Evolutionary conservation across 2,113 vertebrate genomes (phyloP).

Genomic region (Seriola dumerili): DNA sequence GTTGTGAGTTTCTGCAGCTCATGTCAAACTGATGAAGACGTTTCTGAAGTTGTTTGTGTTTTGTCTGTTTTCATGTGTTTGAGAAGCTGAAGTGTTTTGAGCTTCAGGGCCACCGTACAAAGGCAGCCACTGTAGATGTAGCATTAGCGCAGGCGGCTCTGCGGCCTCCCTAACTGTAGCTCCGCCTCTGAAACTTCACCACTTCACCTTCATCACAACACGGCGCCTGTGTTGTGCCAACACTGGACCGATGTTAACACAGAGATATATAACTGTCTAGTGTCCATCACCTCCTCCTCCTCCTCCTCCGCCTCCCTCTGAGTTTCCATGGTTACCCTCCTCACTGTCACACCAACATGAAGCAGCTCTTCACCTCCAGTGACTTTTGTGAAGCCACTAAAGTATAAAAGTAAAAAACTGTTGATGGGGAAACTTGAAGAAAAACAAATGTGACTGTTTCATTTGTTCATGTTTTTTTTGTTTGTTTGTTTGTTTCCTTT

Average conservation of each 20-base stretch:
- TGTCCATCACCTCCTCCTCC: background rate
- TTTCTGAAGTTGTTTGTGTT: too few relatives aligned
- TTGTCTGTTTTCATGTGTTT: too few relatives aligned
- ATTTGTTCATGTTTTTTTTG: slow-evolving; percentile 47
- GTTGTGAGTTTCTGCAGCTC: too few relatives aligned
- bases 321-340: slow-evolving; percentile 53
- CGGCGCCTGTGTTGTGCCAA: background rate
- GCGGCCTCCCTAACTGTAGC: slow-evolving; percentile 13
- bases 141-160: slow-evolving; percentile 50
- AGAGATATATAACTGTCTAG: slow-evolving; percentile 14
- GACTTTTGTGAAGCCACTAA: slow-evolving; percentile 69
- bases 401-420: slow-evolving; percentile 37
- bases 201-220: background rate
- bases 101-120: slow-evolving; percentile 32
- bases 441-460: slow-evolving; percentile 72
- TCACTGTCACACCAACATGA: slow-evolving; percentile 37
- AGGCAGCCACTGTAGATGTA: slow-evolving; percentile 40
- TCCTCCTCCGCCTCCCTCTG: background rate
- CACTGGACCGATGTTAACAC: slow-evolving; percentile 20
- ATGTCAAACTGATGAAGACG: too few relatives aligned
- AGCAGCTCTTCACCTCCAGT: slow-evolving; percentile 44
- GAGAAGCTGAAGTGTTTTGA: too few relatives aligned
- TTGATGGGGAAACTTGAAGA: slow-evolving; percentile 74
- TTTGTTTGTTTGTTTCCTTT: slow-evolving; percentile 54
- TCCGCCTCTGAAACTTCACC: slow-evolving; percentile 13